Evolutionary conservation across 2,797 vertebrate genomes (phyloP).

Genomic region (Crenichthys baileyi): DNA sequence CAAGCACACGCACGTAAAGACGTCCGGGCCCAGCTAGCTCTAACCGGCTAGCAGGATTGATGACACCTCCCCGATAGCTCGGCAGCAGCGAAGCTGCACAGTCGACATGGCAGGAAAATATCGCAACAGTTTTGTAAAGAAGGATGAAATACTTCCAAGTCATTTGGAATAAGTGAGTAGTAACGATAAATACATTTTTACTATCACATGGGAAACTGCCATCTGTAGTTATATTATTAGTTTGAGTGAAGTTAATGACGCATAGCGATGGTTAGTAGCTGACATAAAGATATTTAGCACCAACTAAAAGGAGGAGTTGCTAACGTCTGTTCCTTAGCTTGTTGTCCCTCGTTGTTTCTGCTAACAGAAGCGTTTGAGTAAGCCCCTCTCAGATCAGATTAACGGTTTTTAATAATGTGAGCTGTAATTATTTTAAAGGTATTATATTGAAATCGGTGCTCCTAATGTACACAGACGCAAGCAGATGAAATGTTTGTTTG

Average conservation of each 20-base stretch:
- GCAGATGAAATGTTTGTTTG: slow-evolving; percentile 6
- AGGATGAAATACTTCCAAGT: slow-evolving; percentile 83
- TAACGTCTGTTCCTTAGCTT: slow-evolving; percentile 48
- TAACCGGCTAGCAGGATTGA: slow-evolving; percentile 72
- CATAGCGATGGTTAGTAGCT: slow-evolving; percentile 51
- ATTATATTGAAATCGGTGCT: accelerated
- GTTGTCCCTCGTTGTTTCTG: slow-evolving; percentile 50
- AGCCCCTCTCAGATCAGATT: not conserved
- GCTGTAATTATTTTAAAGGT: not conserved
- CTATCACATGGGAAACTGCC: not conserved
- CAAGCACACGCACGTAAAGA: not conserved
- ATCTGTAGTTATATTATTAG: slow-evolving; percentile 12
- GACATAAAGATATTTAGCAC: slow-evolving; percentile 47
- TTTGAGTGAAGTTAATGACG: slow-evolving; percentile 60
- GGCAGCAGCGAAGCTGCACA: slow-evolving; percentile 80
- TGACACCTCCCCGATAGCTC: slow-evolving; percentile 80
- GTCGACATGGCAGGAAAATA: slow-evolving; percentile 85
- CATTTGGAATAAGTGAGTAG: slow-evolving; percentile 83
- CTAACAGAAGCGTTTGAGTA: slow-evolving; percentile 5
- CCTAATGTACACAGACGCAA: not conserved
- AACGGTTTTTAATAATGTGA: not conserved
- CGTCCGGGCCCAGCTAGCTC: slow-evolving; percentile 30
- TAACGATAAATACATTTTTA: too few species aligned
- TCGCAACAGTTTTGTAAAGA: slow-evolving; percentile 75
- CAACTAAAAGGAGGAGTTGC: slow-evolving; percentile 65